Percentiles rank a stretch among this genome's conserved stretches.
Conservation (phyloP, 2,113 vertebrate genomes). For the Tretioscincus oriximinensis region DNA sequence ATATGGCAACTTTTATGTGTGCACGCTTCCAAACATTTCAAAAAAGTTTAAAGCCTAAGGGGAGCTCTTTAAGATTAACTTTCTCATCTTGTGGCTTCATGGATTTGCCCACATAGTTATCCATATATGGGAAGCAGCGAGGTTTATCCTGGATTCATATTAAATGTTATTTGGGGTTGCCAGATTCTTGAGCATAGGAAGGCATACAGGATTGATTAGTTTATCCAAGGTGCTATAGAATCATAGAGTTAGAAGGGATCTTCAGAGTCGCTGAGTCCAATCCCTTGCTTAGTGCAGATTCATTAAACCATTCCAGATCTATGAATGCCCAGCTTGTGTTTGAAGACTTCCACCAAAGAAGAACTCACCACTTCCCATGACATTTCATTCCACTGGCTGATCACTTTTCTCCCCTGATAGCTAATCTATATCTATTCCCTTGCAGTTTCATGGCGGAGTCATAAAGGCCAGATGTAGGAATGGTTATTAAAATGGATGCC, state of each 20-base stretch:
- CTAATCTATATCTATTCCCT: no score
- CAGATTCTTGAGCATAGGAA: not conserved
- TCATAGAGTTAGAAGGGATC: not conserved
- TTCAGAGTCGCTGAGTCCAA: no score
- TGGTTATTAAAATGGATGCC: no score
- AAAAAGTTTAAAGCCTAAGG: conserved; percentile 40
- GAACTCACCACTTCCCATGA: no score
- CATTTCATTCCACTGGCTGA: no score
- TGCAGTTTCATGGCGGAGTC: no score
- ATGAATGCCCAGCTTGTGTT: no score
- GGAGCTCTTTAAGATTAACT: conserved; percentile 35
- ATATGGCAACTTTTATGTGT: conserved; percentile 38
- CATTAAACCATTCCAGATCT: no score
- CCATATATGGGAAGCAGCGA: conserved; percentile 7
- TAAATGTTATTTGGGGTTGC: not conserved
- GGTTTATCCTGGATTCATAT: not conserved
- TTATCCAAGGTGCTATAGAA: not conserved
- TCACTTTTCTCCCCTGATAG: no score
- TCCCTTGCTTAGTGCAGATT: no score
- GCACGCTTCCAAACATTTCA: conserved; percentile 42
- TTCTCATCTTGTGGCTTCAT: conserved; percentile 23
- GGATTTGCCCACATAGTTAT: not conserved
- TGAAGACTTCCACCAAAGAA: no score
- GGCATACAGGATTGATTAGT: not conserved
- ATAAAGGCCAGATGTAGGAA: no score